Evolutionary conservation across 2,797 vertebrate genomes (phyloP), one percentile per base, ranked within the genome.

Genomic region (Cirrhinus mrigala): DNA sequence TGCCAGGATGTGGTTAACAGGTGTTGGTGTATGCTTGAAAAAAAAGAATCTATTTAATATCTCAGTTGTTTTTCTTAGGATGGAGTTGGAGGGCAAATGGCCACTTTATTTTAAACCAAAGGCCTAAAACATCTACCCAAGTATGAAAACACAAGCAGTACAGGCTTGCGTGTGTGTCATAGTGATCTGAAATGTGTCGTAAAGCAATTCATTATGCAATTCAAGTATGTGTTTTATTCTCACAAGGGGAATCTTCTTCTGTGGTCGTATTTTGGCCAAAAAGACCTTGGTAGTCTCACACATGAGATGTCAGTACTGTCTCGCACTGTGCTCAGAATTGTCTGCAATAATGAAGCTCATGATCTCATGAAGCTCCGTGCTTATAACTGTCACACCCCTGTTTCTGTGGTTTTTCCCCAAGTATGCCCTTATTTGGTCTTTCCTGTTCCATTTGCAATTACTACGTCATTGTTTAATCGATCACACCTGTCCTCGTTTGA

Each of bases 1-100:
- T 56, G 29, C n/a, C 66, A 88, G 73, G 87, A 84, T 83, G 82
- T 85, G 79, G 84, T 68, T 54, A 7, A 73, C 62, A 71, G 56
- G n/a, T 83, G 52, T 62, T 52, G 81, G n/a, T 60, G 16, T 79
- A 66, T 44, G 44, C 46, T 80, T 80, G 27, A 60, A 40, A 75
- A 58, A 9, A 77, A 79, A 62, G 7, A 81, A 10, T 70, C 18
- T 79, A 0, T 71, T n/a, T 73, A 56, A 66, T 12, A 66, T 58
- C 9, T 81, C 14, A 24, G 54, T 33, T 68, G 18, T 29, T 68
- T 50, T 24, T 29, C 6, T 18, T 79, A 66, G 37, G 44, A 48
- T 60, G 46, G 2, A 29, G 66, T 44, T n/a, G 10, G 22, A 40
- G 22, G 5, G 46, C 4, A 48, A 48, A 4, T 15, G 0, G 22